Evolutionary conservation across 2,888 invertebrate species (phyloP), one percentile per base, ranked within the genome.

Genomic region (Erebia palarica): DNA sequence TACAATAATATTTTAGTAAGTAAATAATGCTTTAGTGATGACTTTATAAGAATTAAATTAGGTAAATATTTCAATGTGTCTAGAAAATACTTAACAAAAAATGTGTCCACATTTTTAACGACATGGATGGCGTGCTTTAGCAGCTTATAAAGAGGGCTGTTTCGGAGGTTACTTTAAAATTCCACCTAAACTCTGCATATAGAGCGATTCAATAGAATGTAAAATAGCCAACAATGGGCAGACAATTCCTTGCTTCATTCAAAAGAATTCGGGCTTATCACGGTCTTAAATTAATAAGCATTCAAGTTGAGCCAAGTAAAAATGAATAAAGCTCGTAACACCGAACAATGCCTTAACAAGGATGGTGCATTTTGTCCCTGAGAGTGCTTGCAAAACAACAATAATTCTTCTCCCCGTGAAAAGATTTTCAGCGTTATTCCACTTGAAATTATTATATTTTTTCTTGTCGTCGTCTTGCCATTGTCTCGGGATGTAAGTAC

Each of bases 341-440:
- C 88, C 86, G 93, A 92, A 93, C 93, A 93, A 93, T 91, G 81
- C 90, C 86, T 87, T 92, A 92, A 93, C 91, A 91, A 92, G 91
- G 89, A 91, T 86, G 91, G 90, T 93, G 92, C 93, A 93, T 92
- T 92, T 91, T 90, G 92, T 92, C 92, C 90, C 91, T 90, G 89
- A 88, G 90, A 88, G 89, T 88, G 91, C 90, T 92, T 93, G 93
- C 92, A 93, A 92, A 93, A 93, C 92, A 93, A 93, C 93, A 93
- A 93, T 93, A 92, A 91, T 92, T 93, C 91, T 81, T 82, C 80
- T 91, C 91, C 86, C 89, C 86, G 86, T 93, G 92, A 93, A 93
- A 93, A 92, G 93, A 92, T 92, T 92, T 92, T 91, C 92, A 92
- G 92, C 91, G 90, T 91, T 92, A 91, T 91, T 92, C 93, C 92